Conservation (phyloP, 1,140 invertebrate species). For the Rhagoletis zephyria region DNA sequence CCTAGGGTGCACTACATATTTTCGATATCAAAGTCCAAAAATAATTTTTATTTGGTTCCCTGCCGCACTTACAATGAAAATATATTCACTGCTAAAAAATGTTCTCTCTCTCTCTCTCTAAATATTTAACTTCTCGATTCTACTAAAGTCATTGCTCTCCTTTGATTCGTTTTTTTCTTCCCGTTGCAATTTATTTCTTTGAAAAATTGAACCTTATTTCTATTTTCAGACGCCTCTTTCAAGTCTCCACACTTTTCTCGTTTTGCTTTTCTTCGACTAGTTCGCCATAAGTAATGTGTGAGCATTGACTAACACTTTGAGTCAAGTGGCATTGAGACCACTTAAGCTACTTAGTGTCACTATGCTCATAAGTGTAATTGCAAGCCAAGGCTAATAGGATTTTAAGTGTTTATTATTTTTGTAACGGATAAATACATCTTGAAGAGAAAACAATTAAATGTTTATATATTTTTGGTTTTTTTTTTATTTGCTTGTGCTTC, state of each 20-base stretch:
- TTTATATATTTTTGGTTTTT: too few relatives aligned
- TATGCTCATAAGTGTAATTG: slow-evolving; percentile 10
- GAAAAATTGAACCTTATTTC: background rate
- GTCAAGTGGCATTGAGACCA: slow-evolving; percentile 27
- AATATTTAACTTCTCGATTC: too few relatives aligned
- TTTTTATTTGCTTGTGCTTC: too few relatives aligned
- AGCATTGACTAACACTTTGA: slow-evolving; percentile 10
- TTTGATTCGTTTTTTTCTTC: too few relatives aligned
- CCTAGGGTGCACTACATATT: too few relatives aligned
- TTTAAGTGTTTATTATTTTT: slow-evolving; percentile 40
- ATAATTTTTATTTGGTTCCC: too few relatives aligned
- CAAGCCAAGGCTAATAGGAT: slow-evolving; percentile 28
- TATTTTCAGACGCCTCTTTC: background rate
- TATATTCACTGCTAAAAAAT: too few relatives aligned
- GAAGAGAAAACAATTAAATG: background rate
- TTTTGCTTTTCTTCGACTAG: background rate
- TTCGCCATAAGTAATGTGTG: background rate
- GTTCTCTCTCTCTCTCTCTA: too few relatives aligned
- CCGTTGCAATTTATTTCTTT: background rate
- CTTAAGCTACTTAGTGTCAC: slow-evolving; percentile 46
- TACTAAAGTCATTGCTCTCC: too few relatives aligned
- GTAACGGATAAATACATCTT: background rate
- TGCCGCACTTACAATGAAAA: too few relatives aligned
- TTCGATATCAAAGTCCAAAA: too few relatives aligned
- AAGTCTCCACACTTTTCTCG: too few relatives aligned